phyloP scores from a whole-genome alignment of 2,888 invertebrate genomes.

The Trachelus troglodyta region DNA sequence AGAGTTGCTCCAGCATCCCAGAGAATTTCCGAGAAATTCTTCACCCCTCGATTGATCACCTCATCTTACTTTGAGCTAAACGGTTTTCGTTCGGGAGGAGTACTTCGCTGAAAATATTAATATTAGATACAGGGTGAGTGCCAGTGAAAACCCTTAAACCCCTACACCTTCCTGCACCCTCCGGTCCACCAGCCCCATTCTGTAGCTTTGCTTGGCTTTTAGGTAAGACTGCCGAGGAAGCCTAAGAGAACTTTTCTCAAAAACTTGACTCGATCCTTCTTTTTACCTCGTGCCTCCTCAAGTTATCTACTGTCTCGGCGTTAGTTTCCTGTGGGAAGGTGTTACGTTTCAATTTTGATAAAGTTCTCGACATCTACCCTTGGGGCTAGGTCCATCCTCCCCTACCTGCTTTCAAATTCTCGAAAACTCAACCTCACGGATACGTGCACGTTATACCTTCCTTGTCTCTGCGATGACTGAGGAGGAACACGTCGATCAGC shows the following conservation, averaged over 20 bases:
- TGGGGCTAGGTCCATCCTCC: constrained; percentile 19
- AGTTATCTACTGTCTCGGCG: not conserved
- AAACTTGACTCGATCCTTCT: not conserved
- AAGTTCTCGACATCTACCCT: constrained; percentile 38
- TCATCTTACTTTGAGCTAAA: not conserved
- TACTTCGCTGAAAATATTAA: not conserved
- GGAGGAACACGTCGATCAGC: not conserved
- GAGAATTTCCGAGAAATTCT: not conserved
- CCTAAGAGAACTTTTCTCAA: not conserved
- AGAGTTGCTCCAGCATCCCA: not conserved
- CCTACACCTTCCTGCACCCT: not conserved
- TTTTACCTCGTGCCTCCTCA: not conserved
- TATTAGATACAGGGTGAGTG: not conserved
- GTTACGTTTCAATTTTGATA: constrained; percentile 54
- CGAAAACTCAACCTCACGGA: constrained; percentile 8
- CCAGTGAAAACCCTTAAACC: not conserved
- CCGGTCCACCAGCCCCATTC: not conserved
- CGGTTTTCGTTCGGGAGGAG: not conserved
- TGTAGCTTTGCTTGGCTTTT: not conserved
- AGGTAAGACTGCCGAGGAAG: not conserved
- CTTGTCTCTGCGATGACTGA: constrained; percentile 2
- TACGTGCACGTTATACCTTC: not conserved
- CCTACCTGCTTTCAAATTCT: constrained; percentile 35
- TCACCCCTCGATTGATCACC: not conserved
- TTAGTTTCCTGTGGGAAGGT: constrained; percentile 40